These are phyloP conservation scores for Cotesia vestalis DNA, from an alignment of 1,140 invertebrate species.

Conservation along the genomic window DNA sequence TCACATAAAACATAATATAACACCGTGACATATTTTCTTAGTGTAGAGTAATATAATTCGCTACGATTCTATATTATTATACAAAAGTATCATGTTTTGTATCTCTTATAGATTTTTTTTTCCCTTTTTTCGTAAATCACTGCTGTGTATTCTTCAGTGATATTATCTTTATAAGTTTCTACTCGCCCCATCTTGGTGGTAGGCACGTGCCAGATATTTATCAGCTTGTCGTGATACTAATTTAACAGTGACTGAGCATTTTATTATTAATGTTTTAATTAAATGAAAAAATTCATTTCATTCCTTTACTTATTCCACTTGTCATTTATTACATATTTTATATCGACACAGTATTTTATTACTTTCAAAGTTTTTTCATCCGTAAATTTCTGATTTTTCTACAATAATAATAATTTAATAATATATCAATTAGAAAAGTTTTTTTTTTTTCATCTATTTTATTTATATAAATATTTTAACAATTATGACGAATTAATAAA, in stretches of 20 bases:
- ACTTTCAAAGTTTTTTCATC: too few relatives aligned
- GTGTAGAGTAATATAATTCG: slow-evolving; percentile 7
- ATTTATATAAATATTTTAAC: too few relatives aligned
- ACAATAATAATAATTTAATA: too few relatives aligned
- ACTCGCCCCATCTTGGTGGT: not conserved
- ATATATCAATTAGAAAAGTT: too few relatives aligned
- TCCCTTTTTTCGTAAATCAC: not conserved
- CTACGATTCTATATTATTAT: slow-evolving; percentile 6
- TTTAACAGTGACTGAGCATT: slow-evolving; percentile 20
- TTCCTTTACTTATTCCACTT: not conserved
- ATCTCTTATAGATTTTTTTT: not conserved
- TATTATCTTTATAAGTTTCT: slow-evolving; percentile 14
- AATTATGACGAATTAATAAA: too few relatives aligned
- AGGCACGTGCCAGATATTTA: slow-evolving; percentile 27
- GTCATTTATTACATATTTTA: too few relatives aligned
- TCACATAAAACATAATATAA: not conserved
- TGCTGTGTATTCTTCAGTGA: not conserved
- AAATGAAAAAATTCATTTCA: slow-evolving; percentile 21
- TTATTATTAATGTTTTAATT: slow-evolving; percentile 19
- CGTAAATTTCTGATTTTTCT: too few relatives aligned
- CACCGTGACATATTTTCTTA: slow-evolving; percentile 21
- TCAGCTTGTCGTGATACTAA: slow-evolving; percentile 28
- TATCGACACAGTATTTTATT: too few relatives aligned
- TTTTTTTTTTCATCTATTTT: too few relatives aligned
- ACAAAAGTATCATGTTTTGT: not conserved